phyloP scores from a whole-genome alignment of 2,888 invertebrate species.

The Trisateles emortualis region DNA sequence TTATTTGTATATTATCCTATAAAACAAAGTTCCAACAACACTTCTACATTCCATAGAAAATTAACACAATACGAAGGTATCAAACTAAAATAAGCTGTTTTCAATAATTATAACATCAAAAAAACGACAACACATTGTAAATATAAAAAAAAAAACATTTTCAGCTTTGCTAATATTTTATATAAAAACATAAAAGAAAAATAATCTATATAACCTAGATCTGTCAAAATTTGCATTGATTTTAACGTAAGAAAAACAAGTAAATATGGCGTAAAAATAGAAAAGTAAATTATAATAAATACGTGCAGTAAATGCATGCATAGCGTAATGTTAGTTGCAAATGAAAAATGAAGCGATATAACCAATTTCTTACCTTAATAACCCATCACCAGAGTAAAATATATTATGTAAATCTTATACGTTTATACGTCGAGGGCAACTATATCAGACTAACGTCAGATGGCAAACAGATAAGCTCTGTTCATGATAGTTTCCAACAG shows the following conservation, averaged over 20 bases:
- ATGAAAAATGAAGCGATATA: constrained; percentile 69
- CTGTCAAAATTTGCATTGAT: neutral
- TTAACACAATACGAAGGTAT: constrained; percentile 25
- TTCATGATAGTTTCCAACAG: constrained; percentile 32
- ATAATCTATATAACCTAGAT: neutral
- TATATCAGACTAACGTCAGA: constrained; percentile 49
- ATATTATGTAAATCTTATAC: constrained; percentile 37
- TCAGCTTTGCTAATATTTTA: too few species aligned
- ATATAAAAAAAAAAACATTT: neutral
- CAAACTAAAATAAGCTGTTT: constrained; percentile 24
- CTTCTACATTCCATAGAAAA: constrained; percentile 34
- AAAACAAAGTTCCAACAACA: too few species aligned
- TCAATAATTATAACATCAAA: constrained; percentile 31
- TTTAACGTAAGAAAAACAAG: neutral
- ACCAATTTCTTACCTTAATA: constrained; percentile 72
- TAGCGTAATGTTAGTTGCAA: constrained; percentile 41
- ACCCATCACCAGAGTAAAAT: constrained; percentile 78
- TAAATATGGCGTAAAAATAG: neutral
- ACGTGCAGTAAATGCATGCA: constrained; percentile 12
- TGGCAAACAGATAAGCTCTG: constrained; percentile 51
- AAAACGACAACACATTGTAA: constrained; percentile 27
- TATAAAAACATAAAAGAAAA: constrained; percentile 1
- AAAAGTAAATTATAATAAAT: neutral
- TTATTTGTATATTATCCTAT: too few species aligned
- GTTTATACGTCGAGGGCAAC: constrained; percentile 44